Evolutionary conservation across 2,888 invertebrate genomes (phyloP).

Genomic region (Neoascia interrupta): DNA sequence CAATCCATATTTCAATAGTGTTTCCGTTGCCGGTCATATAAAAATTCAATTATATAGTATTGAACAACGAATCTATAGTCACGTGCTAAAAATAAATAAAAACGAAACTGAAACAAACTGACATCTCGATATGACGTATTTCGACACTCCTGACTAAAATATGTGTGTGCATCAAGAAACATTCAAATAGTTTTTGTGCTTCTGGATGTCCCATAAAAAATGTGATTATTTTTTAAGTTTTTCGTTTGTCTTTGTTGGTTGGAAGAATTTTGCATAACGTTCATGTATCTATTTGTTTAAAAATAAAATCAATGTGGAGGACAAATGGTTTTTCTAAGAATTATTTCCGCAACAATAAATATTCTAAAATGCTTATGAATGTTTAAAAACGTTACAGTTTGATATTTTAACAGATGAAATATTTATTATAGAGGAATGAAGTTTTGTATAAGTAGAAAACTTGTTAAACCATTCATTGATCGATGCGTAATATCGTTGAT

Average conservation of each 20-base stretch:
- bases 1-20: too few species aligned
- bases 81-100: constrained; percentile 17
- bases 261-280: constrained; percentile 8
- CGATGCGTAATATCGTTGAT: too few species aligned
- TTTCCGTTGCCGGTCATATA: too few species aligned
- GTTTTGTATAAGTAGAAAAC: too few species aligned
- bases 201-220: neutral
- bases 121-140: constrained; percentile 5
- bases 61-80: too few species aligned
- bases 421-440: too few species aligned
- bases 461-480: too few species aligned
- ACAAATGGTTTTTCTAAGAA: constrained; percentile 3
- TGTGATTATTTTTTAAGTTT: constrained; percentile 12
- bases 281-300: neutral
- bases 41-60: too few species aligned
- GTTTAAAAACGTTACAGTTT: too few species aligned
- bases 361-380: neutral
- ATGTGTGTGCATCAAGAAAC: too few species aligned
- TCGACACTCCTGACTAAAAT: too few species aligned
- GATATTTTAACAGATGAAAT: too few species aligned
- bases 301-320: constrained; percentile 14
- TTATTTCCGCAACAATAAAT: neutral
- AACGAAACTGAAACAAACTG: neutral
- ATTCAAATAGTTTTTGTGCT: neutral
- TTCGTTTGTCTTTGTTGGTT: neutral